These are phyloP conservation scores for Gasterosteus aculeatus DNA, from an alignment of 2,113 vertebrate genomes.

Conservation along the genomic window DNA sequence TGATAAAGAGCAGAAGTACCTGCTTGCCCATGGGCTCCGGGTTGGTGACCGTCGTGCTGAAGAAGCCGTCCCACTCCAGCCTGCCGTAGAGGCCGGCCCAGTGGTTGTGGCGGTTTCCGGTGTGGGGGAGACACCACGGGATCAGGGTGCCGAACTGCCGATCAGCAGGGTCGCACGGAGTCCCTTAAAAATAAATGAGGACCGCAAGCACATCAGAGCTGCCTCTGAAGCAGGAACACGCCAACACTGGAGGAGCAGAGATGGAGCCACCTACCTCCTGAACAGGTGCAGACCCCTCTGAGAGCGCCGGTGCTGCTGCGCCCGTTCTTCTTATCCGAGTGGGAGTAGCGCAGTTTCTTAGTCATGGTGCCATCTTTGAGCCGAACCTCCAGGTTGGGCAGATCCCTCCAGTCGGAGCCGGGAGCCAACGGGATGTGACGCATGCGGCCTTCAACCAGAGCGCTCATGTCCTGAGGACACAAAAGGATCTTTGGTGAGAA, in stretches of 20 bases:
- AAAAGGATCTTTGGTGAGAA: not conserved
- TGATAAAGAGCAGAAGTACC: constrained; percentile 70
- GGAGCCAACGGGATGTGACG: constrained; percentile 93
- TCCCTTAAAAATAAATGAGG: constrained; percentile 71
- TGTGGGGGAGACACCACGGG: constrained; percentile 97
- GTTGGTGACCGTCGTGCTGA: constrained; percentile 97
- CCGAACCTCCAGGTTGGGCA: constrained; percentile 93
- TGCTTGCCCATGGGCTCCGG: constrained; percentile 99
- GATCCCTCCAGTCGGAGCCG: constrained; percentile 94
- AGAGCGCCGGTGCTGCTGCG: constrained; percentile 86
- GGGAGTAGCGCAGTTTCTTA: constrained; percentile 89
- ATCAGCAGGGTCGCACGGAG: constrained; percentile 88
- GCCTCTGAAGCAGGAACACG: not conserved
- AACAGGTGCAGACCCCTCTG: constrained; percentile 91
- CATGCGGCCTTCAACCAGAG: constrained; percentile 94
- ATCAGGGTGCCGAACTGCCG: constrained; percentile 96
- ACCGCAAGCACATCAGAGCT: not conserved
- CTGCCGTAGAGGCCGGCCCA: constrained; percentile 96
- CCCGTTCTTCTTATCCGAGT: constrained; percentile 90
- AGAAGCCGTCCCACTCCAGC: constrained; percentile 97
- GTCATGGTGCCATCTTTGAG: constrained; percentile 89
- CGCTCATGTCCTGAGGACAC: constrained; percentile 90
- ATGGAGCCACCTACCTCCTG: constrained; percentile 81
- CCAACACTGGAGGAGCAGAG: not conserved
- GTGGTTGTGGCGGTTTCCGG: constrained; percentile 96